Percentiles rank a stretch among this genome's conserved stretches.
Conservation (phyloP, 2,888 invertebrate genomes). For the Mythimna ferrago region DNA sequence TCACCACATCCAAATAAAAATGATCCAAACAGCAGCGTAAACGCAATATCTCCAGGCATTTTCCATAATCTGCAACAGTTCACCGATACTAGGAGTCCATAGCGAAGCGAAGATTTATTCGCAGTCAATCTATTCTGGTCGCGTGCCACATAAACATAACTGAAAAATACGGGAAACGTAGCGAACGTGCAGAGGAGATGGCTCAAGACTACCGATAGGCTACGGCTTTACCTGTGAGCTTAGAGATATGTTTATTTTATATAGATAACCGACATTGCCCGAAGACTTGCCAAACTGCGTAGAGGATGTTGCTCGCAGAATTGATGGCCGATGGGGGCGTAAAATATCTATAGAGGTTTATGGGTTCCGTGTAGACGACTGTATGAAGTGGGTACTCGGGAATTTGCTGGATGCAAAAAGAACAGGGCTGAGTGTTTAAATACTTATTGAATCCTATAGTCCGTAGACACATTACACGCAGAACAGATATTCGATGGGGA, state of each 20-base stretch:
- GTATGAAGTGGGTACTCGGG: neutral
- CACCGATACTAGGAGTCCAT: conserved; percentile 43
- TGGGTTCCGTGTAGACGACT: neutral
- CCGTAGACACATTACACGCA: too few species aligned
- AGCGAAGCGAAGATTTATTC: conserved; percentile 54
- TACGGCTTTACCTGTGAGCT: conserved; percentile 26
- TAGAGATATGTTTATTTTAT: neutral
- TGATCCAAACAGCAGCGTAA: neutral
- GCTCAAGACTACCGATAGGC: conserved; percentile 20
- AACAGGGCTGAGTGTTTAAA: neutral
- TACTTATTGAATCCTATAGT: too few species aligned
- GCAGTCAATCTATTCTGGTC: conserved; percentile 65
- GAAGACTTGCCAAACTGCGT: neutral
- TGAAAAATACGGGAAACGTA: conserved; percentile 67
- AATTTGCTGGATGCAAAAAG: neutral
- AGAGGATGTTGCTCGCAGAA: neutral
- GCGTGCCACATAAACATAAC: conserved; percentile 66
- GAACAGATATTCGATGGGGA: too few species aligned
- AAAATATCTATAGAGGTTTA: neutral
- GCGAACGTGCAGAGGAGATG: conserved; percentile 47
- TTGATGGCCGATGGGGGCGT: neutral
- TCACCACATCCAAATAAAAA: conserved; percentile 12
- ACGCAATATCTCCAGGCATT: conserved; percentile 31
- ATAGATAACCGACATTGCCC: neutral
- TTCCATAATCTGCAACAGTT: conserved; percentile 40